A percentile compares a stretch with the other conserved stretches of the same genome.
Conservation (phyloP, 2,888 invertebrate genomes). For the Sericinus montela region DNA sequence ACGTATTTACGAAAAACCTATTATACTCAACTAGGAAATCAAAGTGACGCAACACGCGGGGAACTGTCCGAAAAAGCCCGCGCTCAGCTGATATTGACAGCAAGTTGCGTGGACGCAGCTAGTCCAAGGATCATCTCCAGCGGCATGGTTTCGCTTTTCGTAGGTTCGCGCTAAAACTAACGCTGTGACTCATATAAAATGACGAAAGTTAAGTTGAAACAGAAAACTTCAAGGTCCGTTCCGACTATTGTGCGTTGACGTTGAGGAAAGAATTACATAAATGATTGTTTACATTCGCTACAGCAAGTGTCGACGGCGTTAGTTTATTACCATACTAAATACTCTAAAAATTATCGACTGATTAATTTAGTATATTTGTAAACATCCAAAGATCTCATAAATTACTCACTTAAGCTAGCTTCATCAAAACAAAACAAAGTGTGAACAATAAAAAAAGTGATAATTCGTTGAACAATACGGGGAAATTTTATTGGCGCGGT, state of each 20-base stretch:
- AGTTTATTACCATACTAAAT: slow-evolving; percentile 6
- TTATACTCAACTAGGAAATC: slow-evolving; percentile 30
- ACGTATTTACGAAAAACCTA: slow-evolving; percentile 31
- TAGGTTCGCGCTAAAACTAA: slow-evolving; percentile 17
- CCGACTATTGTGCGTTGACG: slow-evolving; percentile 40
- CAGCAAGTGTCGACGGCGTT: slow-evolving; percentile 18
- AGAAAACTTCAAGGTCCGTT: slow-evolving; percentile 47
- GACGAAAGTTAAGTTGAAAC: slow-evolving; percentile 76
- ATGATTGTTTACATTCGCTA: slow-evolving; percentile 31
- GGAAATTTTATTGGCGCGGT: slow-evolving; percentile 35
- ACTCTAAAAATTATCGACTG: slow-evolving; percentile 23
- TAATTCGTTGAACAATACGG: slow-evolving; percentile 29
- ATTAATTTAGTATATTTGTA: slow-evolving; percentile 17
- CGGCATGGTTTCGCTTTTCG: slow-evolving; percentile 20
- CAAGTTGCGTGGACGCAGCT: slow-evolving; percentile 33
- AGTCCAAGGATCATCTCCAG: slow-evolving; percentile 17
- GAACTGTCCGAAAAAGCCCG: slow-evolving; percentile 40
- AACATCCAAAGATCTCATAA: slow-evolving; percentile 43
- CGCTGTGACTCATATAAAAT: slow-evolving; percentile 71
- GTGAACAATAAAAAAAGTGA: slow-evolving; percentile 24
- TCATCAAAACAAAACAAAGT: slow-evolving; percentile 16
- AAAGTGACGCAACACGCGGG: slow-evolving; percentile 45
- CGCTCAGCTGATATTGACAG: slow-evolving; percentile 67
- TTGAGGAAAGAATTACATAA: slow-evolving; percentile 49
- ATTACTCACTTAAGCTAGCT: not conserved